phyloP scores from a whole-genome alignment of 1,140 invertebrate genomes.

The Drosophila orosa region DNA sequence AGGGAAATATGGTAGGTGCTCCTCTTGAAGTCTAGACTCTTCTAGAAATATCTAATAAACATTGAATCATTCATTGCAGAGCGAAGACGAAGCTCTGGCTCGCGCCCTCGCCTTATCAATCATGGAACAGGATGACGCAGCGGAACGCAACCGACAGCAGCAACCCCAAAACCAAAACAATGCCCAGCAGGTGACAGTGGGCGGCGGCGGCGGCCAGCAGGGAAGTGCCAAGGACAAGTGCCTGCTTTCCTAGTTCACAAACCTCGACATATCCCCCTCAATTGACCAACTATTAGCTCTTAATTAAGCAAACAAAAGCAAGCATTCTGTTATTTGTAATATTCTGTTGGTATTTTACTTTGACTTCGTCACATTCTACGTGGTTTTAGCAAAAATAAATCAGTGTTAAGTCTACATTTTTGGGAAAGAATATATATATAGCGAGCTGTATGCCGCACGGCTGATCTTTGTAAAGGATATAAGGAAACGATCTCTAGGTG shows the following conservation, averaged over 20 bases:
- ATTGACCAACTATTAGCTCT: conserved; percentile 63
- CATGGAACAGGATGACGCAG: conserved; percentile 85
- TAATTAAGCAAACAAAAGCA: conserved; percentile 41
- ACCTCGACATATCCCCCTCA: conserved; percentile 39
- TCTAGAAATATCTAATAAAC: conserved; percentile 1
- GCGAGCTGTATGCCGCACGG: conserved; percentile 19
- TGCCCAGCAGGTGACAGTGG: conserved; percentile 65
- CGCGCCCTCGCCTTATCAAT: conserved; percentile 92
- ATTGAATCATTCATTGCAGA: conserved; percentile 72
- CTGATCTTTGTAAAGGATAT: conserved; percentile 7
- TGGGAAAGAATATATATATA: conserved; percentile 55
- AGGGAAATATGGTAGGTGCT: conserved; percentile 86
- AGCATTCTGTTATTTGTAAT: conserved; percentile 43
- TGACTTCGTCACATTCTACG: conserved; percentile 77
- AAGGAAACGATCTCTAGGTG: conserved; percentile 13
- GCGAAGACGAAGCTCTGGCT: conserved; percentile 94
- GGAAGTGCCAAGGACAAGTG: conserved; percentile 85
- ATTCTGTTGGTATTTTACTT: conserved; percentile 72
- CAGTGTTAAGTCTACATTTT: conserved; percentile 60
- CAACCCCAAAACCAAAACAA: conserved; percentile 47
- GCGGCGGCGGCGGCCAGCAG: conserved; percentile 77
- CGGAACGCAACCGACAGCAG: conserved; percentile 61
- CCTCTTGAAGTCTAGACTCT: background rate
- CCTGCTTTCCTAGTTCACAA: conserved; percentile 84
- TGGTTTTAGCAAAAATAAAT: conserved; percentile 74